Evolutionary conservation across 1,140 invertebrate species (phyloP).

Genomic region (Brachionus angularis): DNA sequence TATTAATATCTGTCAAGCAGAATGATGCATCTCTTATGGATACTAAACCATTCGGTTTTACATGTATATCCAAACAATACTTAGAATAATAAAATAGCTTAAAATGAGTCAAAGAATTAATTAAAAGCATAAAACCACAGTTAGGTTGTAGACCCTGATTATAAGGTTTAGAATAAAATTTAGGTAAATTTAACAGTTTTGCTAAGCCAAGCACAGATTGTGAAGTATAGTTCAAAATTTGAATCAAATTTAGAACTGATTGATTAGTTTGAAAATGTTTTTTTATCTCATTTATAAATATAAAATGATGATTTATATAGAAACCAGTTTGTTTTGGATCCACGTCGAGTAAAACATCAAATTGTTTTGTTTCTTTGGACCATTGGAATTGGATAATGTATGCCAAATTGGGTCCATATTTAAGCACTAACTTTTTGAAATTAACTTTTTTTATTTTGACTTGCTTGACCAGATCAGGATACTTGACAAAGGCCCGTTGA

Average conservation of each 20-base stretch:
- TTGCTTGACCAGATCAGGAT: neutral
- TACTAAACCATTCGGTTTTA: slow-evolving; percentile 23
- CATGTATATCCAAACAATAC: slow-evolving; percentile 6
- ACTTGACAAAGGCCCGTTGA: neutral
- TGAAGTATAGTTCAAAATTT: slow-evolving; percentile 9
- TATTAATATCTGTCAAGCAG: slow-evolving; percentile 19
- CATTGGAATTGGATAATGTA: slow-evolving; percentile 28
- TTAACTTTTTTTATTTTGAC: slow-evolving; percentile 5
- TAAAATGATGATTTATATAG: slow-evolving; percentile 24
- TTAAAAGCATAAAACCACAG: slow-evolving; percentile 24
- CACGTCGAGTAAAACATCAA: slow-evolving; percentile 29
- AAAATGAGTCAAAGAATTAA: slow-evolving; percentile 16
- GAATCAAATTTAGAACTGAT: slow-evolving; percentile 10
- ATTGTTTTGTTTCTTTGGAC: slow-evolving; percentile 1
- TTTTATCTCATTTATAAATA: slow-evolving; percentile 30
- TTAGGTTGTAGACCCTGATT: neutral
- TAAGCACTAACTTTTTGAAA: neutral
- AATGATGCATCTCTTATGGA: slow-evolving; percentile 35
- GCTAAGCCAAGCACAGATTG: neutral
- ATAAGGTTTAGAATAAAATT: slow-evolving; percentile 11
- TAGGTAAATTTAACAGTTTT: slow-evolving; percentile 32
- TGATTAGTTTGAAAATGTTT: slow-evolving; percentile 6
- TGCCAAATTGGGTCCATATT: slow-evolving; percentile 7
- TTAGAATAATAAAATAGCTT: slow-evolving; percentile 40
- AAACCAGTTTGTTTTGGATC: neutral